Evolutionary conservation across 2,113 vertebrate genomes (phyloP), one percentile per base, ranked within the genome.

Genomic region (Serinus canaria): DNA sequence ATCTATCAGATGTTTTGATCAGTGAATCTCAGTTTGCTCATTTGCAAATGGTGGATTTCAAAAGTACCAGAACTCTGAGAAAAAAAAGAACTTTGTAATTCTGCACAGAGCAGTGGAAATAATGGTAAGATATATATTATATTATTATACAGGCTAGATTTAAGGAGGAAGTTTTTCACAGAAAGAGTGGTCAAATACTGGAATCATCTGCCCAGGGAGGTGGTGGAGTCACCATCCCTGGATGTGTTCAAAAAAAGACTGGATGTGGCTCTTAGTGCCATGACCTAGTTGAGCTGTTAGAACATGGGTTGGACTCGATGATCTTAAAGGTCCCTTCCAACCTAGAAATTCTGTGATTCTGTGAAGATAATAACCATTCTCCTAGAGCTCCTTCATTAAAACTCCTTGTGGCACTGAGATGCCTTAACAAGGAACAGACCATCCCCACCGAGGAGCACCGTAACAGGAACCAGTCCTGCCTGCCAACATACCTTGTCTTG

Each of bases 401-500:
- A 33, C 20, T 73, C 87, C 28, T 37, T n/a, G 11, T 10, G 56
- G 41, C 13, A 39, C 9, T 15, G 33, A 11, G 16, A 41, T 5
- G 27, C 7, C 41, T 27, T 7, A 12, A 31, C 14, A 55, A 72
- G 39, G 30, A 28, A 10, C 50, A 53, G 12, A 7, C 2, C 41
- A 41, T 18, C 5, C 7, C n/a, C 35, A 15, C 22, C 0, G 0
- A 43, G 30, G 28, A 52, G 23, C 39, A 7, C 27, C 19, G 2
- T 1, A 6, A 13, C 31, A 75, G 55, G 44, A 92, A 52, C 12
- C 9, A 37, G 23, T 1, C 11, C 23, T n/a, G 41, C 14, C 44
- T 66, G 50, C 3, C 70, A 91, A 97, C 98, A 5, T 98, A 99
- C 99, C 99, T 99, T 99, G 99, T 55, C 99, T 98, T 52, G 99